phyloP scores from a whole-genome alignment of 2,888 invertebrate genomes.

The Phytoseiulus persimilis region DNA sequence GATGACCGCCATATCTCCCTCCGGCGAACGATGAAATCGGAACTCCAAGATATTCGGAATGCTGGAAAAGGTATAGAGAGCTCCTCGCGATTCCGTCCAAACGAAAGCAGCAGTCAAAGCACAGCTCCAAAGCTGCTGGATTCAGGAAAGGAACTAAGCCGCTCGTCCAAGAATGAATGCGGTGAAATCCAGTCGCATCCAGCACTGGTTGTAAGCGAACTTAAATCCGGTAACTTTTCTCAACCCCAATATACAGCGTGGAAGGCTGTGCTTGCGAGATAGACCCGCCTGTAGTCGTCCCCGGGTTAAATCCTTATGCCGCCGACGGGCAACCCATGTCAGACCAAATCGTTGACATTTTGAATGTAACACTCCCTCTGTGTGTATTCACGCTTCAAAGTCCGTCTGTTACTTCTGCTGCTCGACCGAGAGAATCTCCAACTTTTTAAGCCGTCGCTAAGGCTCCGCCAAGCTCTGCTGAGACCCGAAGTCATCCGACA shows the following conservation, averaged over 20 bases:
- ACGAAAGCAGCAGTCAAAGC: too few species aligned
- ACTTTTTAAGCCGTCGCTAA: neutral
- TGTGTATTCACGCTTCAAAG: neutral
- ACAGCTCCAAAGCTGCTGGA: too few species aligned
- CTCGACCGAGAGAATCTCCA: neutral
- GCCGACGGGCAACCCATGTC: neutral
- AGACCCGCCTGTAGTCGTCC: neutral
- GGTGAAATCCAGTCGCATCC: too few species aligned
- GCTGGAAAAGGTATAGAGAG: too few species aligned
- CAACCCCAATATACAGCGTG: neutral
- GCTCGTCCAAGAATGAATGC: too few species aligned
- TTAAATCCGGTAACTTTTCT: neutral
- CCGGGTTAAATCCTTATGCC: neutral
- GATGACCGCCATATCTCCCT: too few species aligned
- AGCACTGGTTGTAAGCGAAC: too few species aligned
- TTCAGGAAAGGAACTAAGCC: too few species aligned
- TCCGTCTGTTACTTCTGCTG: neutral
- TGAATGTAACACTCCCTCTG: neutral
- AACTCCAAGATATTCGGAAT: too few species aligned
- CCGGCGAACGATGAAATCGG: too few species aligned
- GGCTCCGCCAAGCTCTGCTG: neutral
- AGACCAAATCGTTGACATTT: neutral
- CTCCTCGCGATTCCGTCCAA: too few species aligned
- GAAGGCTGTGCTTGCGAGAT: neutral
- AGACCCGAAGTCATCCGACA: neutral